Conservation (phyloP, 2,888 invertebrate genomes). For the Habroteleia sp. region DNA sequence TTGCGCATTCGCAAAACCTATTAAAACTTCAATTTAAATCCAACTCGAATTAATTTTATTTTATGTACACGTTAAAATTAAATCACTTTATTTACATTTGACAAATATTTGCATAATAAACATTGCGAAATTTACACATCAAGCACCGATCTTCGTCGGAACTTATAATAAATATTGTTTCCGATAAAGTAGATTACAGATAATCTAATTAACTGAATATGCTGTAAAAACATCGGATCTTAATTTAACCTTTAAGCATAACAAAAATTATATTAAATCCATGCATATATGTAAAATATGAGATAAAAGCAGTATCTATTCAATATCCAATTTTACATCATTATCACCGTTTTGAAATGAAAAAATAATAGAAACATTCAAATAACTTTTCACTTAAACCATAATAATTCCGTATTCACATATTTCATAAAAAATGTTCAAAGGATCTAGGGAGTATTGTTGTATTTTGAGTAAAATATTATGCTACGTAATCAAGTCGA, state of each 20-base stretch:
- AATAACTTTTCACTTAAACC: constrained; percentile 6
- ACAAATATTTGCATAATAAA: no score
- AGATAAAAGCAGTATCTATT: constrained; percentile 5
- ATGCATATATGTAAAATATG: not conserved
- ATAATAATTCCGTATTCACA: constrained; percentile 18
- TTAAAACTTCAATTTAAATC: no score
- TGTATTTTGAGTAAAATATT: constrained; percentile 51
- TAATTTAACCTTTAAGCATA: not conserved
- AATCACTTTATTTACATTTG: no score
- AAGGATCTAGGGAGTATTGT: constrained; percentile 21
- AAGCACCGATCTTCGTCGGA: no score
- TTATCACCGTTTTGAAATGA: constrained; percentile 13
- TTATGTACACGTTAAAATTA: no score
- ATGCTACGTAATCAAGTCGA: constrained; percentile 61
- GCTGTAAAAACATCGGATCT: not conserved
- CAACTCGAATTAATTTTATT: no score
- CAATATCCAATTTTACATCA: constrained; percentile 18
- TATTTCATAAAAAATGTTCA: constrained; percentile 19
- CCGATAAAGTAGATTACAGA: not conserved
- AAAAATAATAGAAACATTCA: constrained; percentile 9
- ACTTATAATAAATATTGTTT: not conserved
- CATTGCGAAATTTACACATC: no score
- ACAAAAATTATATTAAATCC: constrained; percentile 8
- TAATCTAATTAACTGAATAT: constrained; percentile 5
- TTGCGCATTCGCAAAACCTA: no score